Conservation (phyloP, 2,888 invertebrate genomes). For the Sphinx pinastri region DNA sequence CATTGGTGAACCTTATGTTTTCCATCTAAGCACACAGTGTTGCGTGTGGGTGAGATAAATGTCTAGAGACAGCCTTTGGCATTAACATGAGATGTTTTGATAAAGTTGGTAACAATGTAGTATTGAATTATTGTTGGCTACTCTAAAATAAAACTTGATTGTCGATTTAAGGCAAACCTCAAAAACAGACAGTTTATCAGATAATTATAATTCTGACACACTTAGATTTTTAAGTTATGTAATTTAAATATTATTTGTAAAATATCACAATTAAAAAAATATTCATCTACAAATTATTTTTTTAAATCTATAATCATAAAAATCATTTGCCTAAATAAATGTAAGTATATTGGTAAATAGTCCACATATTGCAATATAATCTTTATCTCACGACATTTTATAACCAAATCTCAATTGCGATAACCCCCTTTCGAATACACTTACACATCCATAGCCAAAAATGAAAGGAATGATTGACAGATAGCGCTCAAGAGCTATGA, state of each 20-base stretch:
- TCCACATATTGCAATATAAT: not conserved
- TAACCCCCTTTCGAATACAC: slow-evolving; percentile 21
- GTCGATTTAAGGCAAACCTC: not conserved
- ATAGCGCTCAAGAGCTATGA: slow-evolving; percentile 18
- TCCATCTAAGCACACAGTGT: slow-evolving; percentile 50
- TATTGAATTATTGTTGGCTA: not conserved
- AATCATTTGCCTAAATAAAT: not conserved
- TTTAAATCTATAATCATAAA: too few species aligned
- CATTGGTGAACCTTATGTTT: slow-evolving; percentile 55
- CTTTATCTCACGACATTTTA: not conserved
- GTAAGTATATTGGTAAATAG: not conserved
- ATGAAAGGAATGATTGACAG: slow-evolving; percentile 22
- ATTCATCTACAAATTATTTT: too few species aligned
- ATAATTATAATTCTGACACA: not conserved
- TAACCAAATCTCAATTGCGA: not conserved
- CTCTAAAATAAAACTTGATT: not conserved
- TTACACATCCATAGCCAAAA: slow-evolving; percentile 1
- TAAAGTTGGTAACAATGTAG: slow-evolving; percentile 6
- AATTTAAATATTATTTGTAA: too few species aligned
- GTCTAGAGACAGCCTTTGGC: slow-evolving; percentile 2
- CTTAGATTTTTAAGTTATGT: too few species aligned
- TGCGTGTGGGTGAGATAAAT: slow-evolving; percentile 8
- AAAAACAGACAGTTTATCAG: not conserved
- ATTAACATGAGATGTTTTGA: slow-evolving; percentile 24
- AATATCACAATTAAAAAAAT: too few species aligned